Conservation (phyloP, 2,113 vertebrate species). For the Fulica atra region DNA sequence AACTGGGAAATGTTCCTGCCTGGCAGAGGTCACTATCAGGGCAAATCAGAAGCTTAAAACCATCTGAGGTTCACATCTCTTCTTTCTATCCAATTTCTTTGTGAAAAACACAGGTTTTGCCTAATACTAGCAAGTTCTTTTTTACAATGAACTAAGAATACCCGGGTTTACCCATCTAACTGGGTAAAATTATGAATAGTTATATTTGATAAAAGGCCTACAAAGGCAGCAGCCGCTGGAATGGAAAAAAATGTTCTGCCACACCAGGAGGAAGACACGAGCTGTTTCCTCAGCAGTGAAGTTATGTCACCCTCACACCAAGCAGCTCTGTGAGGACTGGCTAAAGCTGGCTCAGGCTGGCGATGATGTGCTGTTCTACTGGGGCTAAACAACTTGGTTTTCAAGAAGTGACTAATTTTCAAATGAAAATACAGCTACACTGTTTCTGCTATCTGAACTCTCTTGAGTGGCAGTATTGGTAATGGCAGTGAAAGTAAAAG, state of each 20-base stretch:
- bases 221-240: not conserved
- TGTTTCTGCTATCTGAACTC: not conserved
- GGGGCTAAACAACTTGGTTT: not conserved
- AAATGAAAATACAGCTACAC: not conserved
- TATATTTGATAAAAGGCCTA: not conserved
- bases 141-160: not conserved
- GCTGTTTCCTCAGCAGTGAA: not conserved
- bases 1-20: slow-evolving; percentile 22
- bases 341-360: not conserved
- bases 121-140: not conserved
- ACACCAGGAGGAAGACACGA: not conserved
- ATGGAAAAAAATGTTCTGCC: not conserved
- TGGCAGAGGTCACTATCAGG: slow-evolving; percentile 39
- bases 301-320: not conserved
- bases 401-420: not conserved
- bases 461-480: not conserved
- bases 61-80: not conserved
- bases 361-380: not conserved
- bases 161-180: not conserved
- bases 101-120: not conserved
- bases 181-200: slow-evolving; percentile 1
- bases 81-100: not conserved
- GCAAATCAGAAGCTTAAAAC: slow-evolving; percentile 23
- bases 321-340: not conserved
- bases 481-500: not conserved